Conservation (phyloP, 2,888 invertebrate species). For the Chrysomela aeneicollis region DNA sequence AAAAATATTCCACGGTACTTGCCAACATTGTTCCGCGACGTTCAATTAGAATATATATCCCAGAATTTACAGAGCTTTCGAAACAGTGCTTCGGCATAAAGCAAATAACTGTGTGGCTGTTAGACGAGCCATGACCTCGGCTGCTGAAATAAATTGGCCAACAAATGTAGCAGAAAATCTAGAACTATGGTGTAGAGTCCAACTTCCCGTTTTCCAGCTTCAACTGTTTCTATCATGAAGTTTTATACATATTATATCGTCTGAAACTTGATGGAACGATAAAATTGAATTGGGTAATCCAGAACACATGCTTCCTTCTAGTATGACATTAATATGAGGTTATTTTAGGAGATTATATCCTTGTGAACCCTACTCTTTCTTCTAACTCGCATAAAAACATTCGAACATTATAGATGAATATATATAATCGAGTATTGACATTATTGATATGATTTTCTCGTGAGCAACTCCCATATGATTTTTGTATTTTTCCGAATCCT, state of each 20-base stretch:
- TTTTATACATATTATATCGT: slow-evolving; percentile 4
- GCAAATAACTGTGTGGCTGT: background rate
- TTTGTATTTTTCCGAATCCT: too few relatives aligned
- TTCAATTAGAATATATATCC: slow-evolving; percentile 2
- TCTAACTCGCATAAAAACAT: too few relatives aligned
- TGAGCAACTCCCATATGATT: too few relatives aligned
- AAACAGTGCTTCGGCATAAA: background rate
- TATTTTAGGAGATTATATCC: background rate
- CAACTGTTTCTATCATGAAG: background rate
- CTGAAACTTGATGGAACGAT: slow-evolving; percentile 3
- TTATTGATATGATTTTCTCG: too few relatives aligned
- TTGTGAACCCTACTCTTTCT: background rate
- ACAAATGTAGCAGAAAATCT: slow-evolving; percentile 1
- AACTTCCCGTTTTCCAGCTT: slow-evolving; percentile 2
- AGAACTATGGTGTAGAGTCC: background rate
- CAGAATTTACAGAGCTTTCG: background rate
- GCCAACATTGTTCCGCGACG: background rate
- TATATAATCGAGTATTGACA: too few relatives aligned
- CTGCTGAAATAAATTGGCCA: background rate
- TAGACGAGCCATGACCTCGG: background rate
- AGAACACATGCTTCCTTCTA: background rate
- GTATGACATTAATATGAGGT: slow-evolving; percentile 1
- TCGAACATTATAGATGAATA: too few relatives aligned
- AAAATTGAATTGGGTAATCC: slow-evolving; percentile 2
- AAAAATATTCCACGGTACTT: background rate